Percentiles rank a stretch among this genome's conserved stretches.
These are phyloP conservation scores for Psittacula echo DNA, from an alignment of 2,797 vertebrate species.

Conservation along the genomic window DNA sequence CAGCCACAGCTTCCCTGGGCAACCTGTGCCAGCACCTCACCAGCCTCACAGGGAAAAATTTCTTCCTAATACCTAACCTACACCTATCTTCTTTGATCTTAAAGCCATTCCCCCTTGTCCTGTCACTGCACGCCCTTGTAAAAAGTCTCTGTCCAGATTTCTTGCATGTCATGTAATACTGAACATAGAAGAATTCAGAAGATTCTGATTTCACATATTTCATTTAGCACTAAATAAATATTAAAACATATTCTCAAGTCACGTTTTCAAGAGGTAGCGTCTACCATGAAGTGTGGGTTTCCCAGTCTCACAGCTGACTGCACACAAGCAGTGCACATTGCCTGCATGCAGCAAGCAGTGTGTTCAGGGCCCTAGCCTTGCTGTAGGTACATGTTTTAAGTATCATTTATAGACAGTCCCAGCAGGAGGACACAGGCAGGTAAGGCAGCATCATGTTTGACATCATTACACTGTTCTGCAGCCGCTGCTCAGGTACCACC, in stretches of 20 bases:
- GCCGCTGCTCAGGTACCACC: neutral
- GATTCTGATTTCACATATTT: neutral
- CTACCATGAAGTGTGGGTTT: neutral
- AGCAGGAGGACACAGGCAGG: neutral
- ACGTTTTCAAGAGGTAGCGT: neutral
- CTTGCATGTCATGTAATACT: neutral
- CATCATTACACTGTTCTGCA: neutral
- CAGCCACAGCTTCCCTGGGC: neutral
- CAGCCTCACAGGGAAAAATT: neutral
- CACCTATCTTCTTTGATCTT: neutral
- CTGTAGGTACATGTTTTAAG: neutral
- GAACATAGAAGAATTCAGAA: neutral
- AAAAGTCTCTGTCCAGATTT: neutral
- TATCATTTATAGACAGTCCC: neutral
- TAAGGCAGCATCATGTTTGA: accelerated
- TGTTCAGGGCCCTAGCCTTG: neutral
- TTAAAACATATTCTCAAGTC: neutral
- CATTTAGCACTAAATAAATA: neutral
- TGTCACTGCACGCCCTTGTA: neutral
- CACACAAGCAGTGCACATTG: accelerated
- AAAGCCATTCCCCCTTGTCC: neutral
- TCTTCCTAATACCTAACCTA: neutral
- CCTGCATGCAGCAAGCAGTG: accelerated
- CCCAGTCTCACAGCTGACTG: neutral
- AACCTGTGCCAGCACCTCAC: neutral